Conservation (phyloP, 2,888 invertebrate genomes). For the Octodonta nipae region DNA sequence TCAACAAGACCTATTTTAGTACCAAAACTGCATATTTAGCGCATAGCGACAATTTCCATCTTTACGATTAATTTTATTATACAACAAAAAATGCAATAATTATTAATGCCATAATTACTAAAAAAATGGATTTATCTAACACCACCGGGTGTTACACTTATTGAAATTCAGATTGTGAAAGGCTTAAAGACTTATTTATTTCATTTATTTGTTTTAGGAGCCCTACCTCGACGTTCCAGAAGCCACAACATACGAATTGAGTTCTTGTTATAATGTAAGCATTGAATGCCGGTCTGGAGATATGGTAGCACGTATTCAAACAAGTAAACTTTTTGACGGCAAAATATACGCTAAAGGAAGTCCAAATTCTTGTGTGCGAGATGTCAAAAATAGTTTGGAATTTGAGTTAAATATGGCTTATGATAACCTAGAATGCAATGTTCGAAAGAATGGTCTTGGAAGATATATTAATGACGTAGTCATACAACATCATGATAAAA, state of each 20-base stretch:
- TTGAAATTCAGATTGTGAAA: too few species aligned
- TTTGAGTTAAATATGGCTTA: conserved; percentile 87
- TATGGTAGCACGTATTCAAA: conserved; percentile 85
- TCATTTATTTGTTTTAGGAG: conserved; percentile 43
- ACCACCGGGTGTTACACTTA: too few species aligned
- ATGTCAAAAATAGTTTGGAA: conserved; percentile 75
- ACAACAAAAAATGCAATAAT: too few species aligned
- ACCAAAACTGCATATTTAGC: too few species aligned
- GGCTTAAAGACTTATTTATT: not conserved
- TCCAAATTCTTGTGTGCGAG: conserved; percentile 82
- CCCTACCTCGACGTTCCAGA: conserved; percentile 83
- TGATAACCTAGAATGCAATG: conserved; percentile 84
- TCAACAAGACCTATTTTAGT: too few species aligned
- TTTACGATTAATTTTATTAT: too few species aligned
- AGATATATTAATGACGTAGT: conserved; percentile 73
- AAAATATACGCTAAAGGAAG: conserved; percentile 91
- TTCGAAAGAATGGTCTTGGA: conserved; percentile 76
- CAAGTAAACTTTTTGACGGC: conserved; percentile 83
- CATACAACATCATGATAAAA: conserved; percentile 90
- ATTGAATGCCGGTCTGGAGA: conserved; percentile 85
- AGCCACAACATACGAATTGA: conserved; percentile 81
- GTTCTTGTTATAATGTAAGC: conserved; percentile 87
- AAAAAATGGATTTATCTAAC: too few species aligned
- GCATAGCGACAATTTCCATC: too few species aligned
- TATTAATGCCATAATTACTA: too few species aligned